phyloP scores from a whole-genome alignment of 2,113 vertebrate species.

The Anarrhichthys ocellatus region DNA sequence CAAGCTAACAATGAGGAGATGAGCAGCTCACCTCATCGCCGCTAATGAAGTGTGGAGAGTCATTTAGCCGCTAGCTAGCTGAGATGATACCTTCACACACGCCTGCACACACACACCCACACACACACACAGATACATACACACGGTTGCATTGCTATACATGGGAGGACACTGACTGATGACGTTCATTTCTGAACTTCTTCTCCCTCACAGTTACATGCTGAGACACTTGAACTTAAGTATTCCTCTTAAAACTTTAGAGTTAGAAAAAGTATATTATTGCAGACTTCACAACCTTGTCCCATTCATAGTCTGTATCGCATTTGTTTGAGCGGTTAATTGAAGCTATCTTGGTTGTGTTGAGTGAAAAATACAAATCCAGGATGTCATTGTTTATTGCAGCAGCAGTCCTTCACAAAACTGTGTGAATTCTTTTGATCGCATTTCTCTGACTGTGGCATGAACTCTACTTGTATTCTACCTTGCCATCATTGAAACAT shows the following conservation, averaged over 20 bases:
- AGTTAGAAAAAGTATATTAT: constrained; percentile 18
- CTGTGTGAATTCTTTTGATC: not conserved
- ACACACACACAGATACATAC: constrained; percentile 37
- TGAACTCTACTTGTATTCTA: not conserved
- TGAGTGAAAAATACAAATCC: not conserved
- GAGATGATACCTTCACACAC: constrained; percentile 76
- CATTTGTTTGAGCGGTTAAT: not conserved
- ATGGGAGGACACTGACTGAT: constrained; percentile 23
- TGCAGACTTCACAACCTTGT: not conserved
- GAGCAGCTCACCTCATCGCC: constrained; percentile 97
- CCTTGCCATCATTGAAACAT: not conserved
- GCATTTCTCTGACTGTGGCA: not conserved
- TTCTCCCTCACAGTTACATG: constrained; percentile 16
- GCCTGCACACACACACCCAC: constrained; percentile 50
- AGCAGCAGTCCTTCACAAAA: not conserved
- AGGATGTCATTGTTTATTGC: not conserved
- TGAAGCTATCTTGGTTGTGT: not conserved
- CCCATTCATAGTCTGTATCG: not conserved
- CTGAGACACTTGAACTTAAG: constrained; percentile 26
- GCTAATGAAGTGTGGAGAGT: constrained; percentile 99
- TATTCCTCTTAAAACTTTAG: constrained; percentile 14
- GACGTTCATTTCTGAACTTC: constrained; percentile 29
- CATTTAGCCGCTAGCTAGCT: constrained; percentile 94
- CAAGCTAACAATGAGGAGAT: constrained; percentile 97
- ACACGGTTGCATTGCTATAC: constrained; percentile 23